phyloP scores from a whole-genome alignment of 2,888 invertebrate genomes.

The Selenia dentaria region DNA sequence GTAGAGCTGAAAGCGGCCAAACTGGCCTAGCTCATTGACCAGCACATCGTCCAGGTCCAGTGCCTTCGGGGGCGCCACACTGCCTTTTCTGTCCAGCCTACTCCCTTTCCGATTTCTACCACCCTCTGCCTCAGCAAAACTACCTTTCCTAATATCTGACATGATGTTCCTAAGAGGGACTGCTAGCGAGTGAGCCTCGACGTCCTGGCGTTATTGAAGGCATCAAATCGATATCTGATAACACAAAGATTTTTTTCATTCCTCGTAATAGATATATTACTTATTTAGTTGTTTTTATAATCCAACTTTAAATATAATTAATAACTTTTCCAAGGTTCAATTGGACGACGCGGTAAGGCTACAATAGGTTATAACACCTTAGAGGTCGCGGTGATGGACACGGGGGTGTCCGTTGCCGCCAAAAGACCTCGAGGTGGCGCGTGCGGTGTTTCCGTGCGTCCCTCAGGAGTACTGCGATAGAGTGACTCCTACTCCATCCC shows the following conservation, averaged over 20 bases:
- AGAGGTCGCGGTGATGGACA: too few relatives aligned
- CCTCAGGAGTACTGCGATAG: too few relatives aligned
- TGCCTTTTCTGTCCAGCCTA: constrained; percentile 6
- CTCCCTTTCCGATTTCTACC: neutral
- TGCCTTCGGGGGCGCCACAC: constrained; percentile 32
- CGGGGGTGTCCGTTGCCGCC: too few relatives aligned
- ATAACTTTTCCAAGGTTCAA: too few relatives aligned
- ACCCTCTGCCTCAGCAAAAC: neutral
- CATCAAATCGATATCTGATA: constrained; percentile 1
- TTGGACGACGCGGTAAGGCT: too few relatives aligned
- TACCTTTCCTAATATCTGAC: neutral
- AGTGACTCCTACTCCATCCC: too few relatives aligned
- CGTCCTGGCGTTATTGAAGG: neutral
- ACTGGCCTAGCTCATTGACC: constrained; percentile 83
- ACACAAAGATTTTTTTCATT: neutral
- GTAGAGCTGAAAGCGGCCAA: constrained; percentile 86
- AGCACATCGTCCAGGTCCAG: constrained; percentile 79
- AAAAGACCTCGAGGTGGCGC: too few relatives aligned
- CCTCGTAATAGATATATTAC: neutral
- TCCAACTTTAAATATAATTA: too few relatives aligned
- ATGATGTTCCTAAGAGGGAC: neutral
- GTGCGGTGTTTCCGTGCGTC: too few relatives aligned
- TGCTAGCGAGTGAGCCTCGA: neutral
- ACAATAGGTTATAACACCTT: too few relatives aligned
- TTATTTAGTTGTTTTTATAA: too few relatives aligned